Percentiles rank a stretch among this genome's conserved stretches.
Evolutionary conservation across 2,888 invertebrate genomes (phyloP).

Genomic region (Glyphotaelius pellucidus): DNA sequence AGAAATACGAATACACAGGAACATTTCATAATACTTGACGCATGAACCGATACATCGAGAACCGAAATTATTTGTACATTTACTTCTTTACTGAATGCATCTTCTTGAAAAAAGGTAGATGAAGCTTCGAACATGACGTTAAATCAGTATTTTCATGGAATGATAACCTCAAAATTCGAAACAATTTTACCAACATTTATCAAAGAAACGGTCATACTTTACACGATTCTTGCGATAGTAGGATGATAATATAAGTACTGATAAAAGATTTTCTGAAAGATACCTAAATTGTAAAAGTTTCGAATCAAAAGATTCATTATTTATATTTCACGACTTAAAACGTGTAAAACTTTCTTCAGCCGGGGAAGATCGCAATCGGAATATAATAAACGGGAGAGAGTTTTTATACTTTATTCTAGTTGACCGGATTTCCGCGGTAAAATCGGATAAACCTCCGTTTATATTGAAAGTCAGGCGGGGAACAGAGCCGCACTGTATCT

Average conservation of each 20-base stretch:
- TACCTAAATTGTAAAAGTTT: background rate
- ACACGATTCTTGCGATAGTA: background rate
- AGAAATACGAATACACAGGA: no score
- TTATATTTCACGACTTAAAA: background rate
- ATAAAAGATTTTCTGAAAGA: background rate
- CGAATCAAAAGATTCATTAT: background rate
- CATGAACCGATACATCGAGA: no score
- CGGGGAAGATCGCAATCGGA: background rate
- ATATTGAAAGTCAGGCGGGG: background rate
- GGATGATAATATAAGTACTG: background rate
- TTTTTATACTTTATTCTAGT: background rate
- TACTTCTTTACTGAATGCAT: no score
- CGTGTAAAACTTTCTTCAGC: background rate
- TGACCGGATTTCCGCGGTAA: conserved; percentile 16
- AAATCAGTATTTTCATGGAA: no score
- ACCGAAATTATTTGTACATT: no score
- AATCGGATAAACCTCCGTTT: conserved; percentile 13
- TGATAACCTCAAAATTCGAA: no score
- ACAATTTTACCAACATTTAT: background rate
- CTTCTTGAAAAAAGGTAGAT: no score
- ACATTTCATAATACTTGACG: no score
- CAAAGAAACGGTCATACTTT: background rate
- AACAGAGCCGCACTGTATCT: background rate
- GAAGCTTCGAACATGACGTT: no score
- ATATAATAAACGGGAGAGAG: background rate